Evolutionary conservation across 2,888 invertebrate species (phyloP).

Genomic region (Oscheius onirici): DNA sequence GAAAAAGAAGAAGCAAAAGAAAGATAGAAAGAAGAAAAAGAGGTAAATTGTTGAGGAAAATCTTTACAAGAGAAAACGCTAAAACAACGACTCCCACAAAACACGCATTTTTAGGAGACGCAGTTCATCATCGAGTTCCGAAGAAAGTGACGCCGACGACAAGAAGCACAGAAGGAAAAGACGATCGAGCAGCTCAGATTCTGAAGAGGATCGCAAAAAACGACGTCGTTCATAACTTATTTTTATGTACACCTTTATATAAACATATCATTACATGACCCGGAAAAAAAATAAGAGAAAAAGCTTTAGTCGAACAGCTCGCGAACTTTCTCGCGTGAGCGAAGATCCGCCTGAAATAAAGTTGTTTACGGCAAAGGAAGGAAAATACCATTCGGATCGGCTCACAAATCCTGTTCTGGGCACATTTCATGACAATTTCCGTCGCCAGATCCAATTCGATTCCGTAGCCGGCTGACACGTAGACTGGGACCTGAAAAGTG

Average conservation of each 20-base stretch:
- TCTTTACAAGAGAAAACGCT: too few relatives aligned
- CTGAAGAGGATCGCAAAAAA: not conserved
- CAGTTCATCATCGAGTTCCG: not conserved
- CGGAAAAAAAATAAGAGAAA: not conserved
- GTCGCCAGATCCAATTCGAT: conserved; percentile 70
- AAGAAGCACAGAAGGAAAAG: not conserved
- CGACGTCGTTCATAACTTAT: not conserved
- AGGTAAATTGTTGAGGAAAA: not conserved
- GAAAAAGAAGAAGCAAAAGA: conserved; percentile 34
- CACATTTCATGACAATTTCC: conserved; percentile 60
- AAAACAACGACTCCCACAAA: too few relatives aligned
- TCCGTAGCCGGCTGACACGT: conserved; percentile 72
- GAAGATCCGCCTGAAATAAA: conserved; percentile 33
- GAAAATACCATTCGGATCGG: conserved; percentile 64
- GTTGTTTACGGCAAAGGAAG: not conserved
- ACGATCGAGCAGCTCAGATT: not conserved
- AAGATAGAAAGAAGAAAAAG: conserved; percentile 21
- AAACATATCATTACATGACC: not conserved
- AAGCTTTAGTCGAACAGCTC: conserved; percentile 28
- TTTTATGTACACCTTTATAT: not conserved
- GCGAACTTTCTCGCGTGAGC: conserved; percentile 35
- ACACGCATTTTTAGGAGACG: too few relatives aligned
- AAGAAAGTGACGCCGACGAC: not conserved
- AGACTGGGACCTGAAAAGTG: conserved; percentile 68
- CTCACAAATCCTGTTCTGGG: conserved; percentile 67